Conservation (phyloP, 2,797 vertebrate genomes). For the Pipistrellus pygmaeus region DNA sequence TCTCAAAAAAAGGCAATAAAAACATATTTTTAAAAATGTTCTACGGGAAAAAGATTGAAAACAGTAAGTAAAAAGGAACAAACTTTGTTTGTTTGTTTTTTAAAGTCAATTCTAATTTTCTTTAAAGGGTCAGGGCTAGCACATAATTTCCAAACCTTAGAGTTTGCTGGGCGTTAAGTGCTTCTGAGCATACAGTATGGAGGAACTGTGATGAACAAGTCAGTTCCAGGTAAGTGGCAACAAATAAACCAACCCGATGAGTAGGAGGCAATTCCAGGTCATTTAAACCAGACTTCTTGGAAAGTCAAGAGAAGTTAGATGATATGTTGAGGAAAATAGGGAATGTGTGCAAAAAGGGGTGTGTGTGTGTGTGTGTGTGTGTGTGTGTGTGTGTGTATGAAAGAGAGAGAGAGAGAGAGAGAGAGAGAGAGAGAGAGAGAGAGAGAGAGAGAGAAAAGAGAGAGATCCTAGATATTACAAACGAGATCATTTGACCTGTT, state of each 20-base stretch:
- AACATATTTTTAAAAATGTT: background rate
- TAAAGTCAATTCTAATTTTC: conserved; percentile 36
- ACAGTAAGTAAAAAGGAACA: background rate
- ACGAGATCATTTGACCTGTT: background rate
- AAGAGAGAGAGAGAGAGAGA: background rate
- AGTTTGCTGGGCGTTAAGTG: background rate
- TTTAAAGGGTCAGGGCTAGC: background rate
- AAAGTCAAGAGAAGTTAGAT: background rate
- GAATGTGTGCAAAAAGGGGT: background rate
- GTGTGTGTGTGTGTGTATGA: no score
- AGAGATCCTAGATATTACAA: background rate
- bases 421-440: background rate
- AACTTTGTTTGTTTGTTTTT: background rate
- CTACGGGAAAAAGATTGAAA: background rate
- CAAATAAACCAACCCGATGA: background rate
- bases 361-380: background rate
- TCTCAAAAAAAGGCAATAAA: no score
- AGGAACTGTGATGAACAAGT: background rate
- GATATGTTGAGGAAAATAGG: background rate
- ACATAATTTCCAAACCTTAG: background rate
- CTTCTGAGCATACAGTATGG: background rate
- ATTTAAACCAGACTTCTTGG: background rate
- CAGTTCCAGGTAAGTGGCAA: background rate
- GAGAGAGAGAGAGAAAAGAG: no score
- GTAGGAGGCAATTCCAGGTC: background rate